Conservation (phyloP, 2,113 vertebrate genomes). For the Mus spicilegus region DNA sequence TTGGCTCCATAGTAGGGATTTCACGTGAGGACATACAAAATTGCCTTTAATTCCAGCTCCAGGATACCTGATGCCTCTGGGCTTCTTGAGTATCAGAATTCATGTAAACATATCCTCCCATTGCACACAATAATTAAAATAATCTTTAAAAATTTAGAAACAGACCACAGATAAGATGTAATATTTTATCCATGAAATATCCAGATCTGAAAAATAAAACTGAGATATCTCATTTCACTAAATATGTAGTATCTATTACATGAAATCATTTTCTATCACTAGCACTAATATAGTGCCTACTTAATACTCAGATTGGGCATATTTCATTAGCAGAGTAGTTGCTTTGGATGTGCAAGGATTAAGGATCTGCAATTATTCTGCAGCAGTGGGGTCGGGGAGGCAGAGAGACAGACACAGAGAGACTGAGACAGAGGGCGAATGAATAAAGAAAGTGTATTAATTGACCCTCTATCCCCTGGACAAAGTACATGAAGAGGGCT, state of each 20-base stretch:
- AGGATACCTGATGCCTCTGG: neutral
- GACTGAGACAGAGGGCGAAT: neutral
- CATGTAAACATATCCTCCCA: neutral
- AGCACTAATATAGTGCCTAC: neutral
- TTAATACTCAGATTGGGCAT: neutral
- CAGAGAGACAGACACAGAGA: too few relatives aligned
- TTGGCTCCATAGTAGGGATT: neutral
- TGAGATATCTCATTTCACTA: neutral
- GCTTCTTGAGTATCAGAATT: neutral
- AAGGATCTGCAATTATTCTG: neutral
- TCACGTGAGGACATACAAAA: neutral
- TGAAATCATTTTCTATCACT: neutral
- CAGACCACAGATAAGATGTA: neutral
- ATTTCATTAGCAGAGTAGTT: neutral
- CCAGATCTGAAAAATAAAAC: neutral
- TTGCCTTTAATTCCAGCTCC: neutral
- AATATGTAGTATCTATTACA: neutral
- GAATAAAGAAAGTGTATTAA: neutral
- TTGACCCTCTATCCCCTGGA: too few relatives aligned
- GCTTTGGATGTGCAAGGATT: neutral
- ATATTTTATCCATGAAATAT: neutral
- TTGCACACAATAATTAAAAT: neutral
- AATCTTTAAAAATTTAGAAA: neutral
- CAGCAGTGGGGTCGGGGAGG: neutral
- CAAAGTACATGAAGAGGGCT: neutral